phyloP scores from a whole-genome alignment of 23 tunicate genomes.

The Ciona savignyi region DNA sequence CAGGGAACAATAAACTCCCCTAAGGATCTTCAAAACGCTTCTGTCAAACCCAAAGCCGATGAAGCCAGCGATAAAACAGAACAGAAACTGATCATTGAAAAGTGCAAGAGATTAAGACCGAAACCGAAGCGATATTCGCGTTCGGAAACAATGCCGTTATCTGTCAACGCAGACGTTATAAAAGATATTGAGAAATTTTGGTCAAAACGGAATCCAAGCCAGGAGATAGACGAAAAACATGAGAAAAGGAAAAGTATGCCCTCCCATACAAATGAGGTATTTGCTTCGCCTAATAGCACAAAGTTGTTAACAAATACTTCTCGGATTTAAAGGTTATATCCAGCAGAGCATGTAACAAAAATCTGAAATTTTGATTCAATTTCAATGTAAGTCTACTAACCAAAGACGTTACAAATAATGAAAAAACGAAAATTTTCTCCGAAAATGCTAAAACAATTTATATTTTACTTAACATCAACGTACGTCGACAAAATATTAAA shows the following conservation, averaged over 20 bases:
- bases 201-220: not conserved
- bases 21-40: not conserved
- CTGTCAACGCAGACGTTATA: not conserved
- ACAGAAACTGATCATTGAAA: not conserved
- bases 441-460: no score
- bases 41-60: not conserved
- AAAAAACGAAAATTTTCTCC: no score
- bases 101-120: not conserved
- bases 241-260: not conserved
- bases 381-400: no score
- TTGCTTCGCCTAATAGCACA: no score
- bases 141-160: constrained; percentile 31
- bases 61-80: not conserved
- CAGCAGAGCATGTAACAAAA: no score
- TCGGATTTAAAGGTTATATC: no score
- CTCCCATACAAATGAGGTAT: not conserved
- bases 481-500: no score
- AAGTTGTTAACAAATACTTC: no score
- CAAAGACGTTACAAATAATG: no score
- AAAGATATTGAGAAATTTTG: not conserved
- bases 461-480: no score
- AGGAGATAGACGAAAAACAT: not conserved
- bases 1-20: not conserved
- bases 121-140: constrained; percentile 24
- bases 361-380: no score